Evolutionary conservation across 2,888 invertebrate species (phyloP), one percentile per base, ranked within the genome.

Genomic region (Operophtera brumata): DNA sequence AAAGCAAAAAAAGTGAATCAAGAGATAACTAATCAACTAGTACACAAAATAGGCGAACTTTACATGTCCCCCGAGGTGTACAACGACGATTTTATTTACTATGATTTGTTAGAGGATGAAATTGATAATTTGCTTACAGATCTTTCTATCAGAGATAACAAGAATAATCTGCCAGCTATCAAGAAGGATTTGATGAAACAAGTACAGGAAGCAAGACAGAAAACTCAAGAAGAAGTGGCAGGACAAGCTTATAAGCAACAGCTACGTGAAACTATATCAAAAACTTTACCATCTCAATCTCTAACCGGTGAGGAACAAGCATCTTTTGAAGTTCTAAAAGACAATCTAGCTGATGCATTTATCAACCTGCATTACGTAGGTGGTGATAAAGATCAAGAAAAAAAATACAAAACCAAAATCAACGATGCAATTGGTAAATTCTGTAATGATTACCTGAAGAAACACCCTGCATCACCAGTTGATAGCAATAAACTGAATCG

Each of bases 271-370:
- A 62, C 68, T 4, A 66, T 83, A 48, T 67, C 75, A n/a, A 71
- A 67, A 12, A 69, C 70, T n/a, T 58, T 82, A 26, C 75, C 78
- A n/a, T 53, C 59, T n/a, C 49, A 54, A 6, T 54, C 60, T 25
- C 32, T 71, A 1, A 46, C 72, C 6, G 11, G n/a, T 6, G 78
- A 78, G 9, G 77, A 78, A 55, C 55, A 67, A 49, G 70, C 66
- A 11, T 65, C 66, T 13, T 74, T 84, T 50, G 78, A 84, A 57
- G 44, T 70, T 5, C 57, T 84, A 1, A 83, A 80, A 70, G 79
- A 83, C 32, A 71, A 70, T 50, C 45, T 86, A 37, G 78, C 76
- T 10, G 82, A 86, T 46, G 80, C 82, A 10, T 86, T 77, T 57
- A 73, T 86, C 9, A 76, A 76, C 47, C 65, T 85, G 43, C 69